phyloP scores from a whole-genome alignment of 2,113 vertebrate species.

The Oriolus oriolus region DNA sequence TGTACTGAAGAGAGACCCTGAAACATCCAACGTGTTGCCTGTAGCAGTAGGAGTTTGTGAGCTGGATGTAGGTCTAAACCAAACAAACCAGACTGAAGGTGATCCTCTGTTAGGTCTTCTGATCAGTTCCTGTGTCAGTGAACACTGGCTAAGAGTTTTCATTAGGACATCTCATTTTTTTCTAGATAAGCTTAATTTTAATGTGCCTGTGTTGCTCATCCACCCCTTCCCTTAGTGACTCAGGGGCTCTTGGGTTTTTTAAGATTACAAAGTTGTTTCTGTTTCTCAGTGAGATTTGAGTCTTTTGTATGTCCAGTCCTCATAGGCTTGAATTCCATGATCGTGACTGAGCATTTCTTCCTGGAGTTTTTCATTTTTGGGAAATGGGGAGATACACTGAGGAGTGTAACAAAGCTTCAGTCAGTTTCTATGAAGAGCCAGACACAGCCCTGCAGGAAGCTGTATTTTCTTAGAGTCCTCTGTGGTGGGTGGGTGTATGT shows the following conservation, averaged over 20 bases:
- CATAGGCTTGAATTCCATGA: background rate
- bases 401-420: background rate
- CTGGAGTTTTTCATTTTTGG: background rate
- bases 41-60: background rate
- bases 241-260: background rate
- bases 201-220: background rate
- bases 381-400: background rate
- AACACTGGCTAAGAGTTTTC: background rate
- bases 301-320: background rate
- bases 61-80: background rate
- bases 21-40: background rate
- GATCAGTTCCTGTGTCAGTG: background rate
- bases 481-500: background rate
- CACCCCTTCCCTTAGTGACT: background rate
- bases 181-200: background rate
- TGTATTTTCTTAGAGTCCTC: background rate
- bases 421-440: background rate
- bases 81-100: background rate
- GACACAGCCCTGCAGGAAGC: background rate
- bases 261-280: background rate
- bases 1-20: background rate
- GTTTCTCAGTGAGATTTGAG: background rate
- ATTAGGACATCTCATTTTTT: background rate
- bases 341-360: background rate
- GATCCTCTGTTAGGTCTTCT: background rate